phyloP scores from a whole-genome alignment of 1,140 invertebrate genomes.

The Helicoverpa zea region DNA sequence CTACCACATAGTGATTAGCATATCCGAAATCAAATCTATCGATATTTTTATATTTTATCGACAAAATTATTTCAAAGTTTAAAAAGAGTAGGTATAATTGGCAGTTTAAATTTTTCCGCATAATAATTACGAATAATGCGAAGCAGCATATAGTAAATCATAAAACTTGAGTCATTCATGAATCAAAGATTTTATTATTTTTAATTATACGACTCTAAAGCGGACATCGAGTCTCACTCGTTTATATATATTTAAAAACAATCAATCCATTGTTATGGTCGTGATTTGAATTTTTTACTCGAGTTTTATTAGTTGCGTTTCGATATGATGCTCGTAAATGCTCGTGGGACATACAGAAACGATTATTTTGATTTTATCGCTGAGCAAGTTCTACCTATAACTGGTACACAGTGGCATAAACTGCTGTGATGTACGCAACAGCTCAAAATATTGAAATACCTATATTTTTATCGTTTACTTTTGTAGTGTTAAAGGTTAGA shows the following conservation, averaged over 20 bases:
- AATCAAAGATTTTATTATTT: constrained; percentile 40
- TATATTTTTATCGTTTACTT: no score
- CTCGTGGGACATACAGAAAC: constrained; percentile 2
- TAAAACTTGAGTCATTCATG: constrained; percentile 29
- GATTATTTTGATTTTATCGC: constrained; percentile 25
- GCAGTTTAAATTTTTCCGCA: neutral
- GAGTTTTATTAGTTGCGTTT: constrained; percentile 21
- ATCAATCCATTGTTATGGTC: constrained; percentile 46
- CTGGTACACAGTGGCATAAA: neutral
- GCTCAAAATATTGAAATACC: neutral
- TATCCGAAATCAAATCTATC: constrained; percentile 7
- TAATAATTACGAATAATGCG: constrained; percentile 11
- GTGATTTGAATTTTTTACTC: constrained; percentile 35
- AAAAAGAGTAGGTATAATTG: neutral
- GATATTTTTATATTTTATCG: constrained; percentile 28
- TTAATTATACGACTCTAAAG: constrained; percentile 9
- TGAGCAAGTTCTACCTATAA: neutral
- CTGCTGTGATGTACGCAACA: neutral
- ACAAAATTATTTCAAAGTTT: neutral
- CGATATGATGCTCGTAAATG: constrained; percentile 34
- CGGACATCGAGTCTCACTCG: constrained; percentile 31
- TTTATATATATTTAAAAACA: constrained; percentile 51
- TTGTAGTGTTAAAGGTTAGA: no score
- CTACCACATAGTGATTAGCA: constrained; percentile 32
- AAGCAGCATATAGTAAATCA: constrained; percentile 37